Evolutionary conservation across 2,888 invertebrate genomes (phyloP), one percentile per base, ranked within the genome.

Genomic region (Abrostola triplasia): DNA sequence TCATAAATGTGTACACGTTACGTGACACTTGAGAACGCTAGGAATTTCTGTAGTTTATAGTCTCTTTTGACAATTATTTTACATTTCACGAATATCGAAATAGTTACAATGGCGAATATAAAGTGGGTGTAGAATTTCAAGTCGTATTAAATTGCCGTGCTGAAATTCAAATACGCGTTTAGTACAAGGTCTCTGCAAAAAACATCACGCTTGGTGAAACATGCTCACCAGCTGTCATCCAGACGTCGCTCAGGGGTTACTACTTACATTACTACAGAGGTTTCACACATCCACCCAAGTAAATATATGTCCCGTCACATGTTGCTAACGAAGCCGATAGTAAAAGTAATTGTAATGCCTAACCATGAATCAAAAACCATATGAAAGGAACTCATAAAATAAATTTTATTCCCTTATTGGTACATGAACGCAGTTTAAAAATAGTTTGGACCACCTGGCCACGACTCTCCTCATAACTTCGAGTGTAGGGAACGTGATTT

Each of bases 401-500:
- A 87, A 86, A 86, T 90, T 91, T 88, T 87, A 89, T 88, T 87
- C 86, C 86, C 86, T 85, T 90, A 91, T 89, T 88, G 80, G 88
- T 89, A 80, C 86, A 87, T 90, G 91, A 90, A 91, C 89, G 89
- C 85, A 81, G 83, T 88, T 86, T 90, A 87, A 89, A 93, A 92
- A 93, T 93, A 93, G 86, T 83, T 81, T 65, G 85, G 90, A 85
- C 93, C 94, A 94, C 93, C 93, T 93, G 93, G 94, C 85, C 44
- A 47, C 86, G 86, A 88, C 84, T 86, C 83, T 73, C 81, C 84
- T 87, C 76, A 78, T 73, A 80, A 85, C 84, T 88, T 87, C 83
- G 84, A 92, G 90, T 89, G 88, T 82, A 82, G 85, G 85, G 86
- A 84, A 83, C 83, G 81, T 92, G 89, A 93, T 93, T 93, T 93